Base-by-base conservation (phyloP, 2,113 vertebrate genomes). In the Bagarius yarrelli region DNA sequence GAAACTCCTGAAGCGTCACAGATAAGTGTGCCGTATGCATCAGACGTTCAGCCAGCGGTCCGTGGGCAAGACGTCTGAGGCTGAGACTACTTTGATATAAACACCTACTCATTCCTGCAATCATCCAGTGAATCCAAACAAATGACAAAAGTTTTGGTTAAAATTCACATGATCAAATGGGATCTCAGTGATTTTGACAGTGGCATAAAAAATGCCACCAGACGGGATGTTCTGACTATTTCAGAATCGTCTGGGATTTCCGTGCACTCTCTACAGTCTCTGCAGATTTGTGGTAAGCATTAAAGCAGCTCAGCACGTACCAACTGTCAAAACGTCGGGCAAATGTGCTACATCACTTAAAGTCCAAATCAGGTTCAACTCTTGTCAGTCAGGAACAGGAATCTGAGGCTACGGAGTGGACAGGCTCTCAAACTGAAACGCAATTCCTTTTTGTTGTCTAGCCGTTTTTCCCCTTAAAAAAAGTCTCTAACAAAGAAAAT, bases 221-320 rank as follows among this genome's bases (percentile, higher is more conserved):
- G 70, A 72, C n/a, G 16, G 27, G 47, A 16, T 53, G 44, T 16
- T 50, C 18, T 53, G 47, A 52, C 14, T 30, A 30, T 71, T 72
- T 32, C 40, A 50, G 44, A 70, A 70, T 50, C 67, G 50, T 27
- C 50, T 55, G 50, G 50, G 47, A 72, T 72, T 72, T 52, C 9
- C 44, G 18, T 25, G 11, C 18, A 32, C 27, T 47, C 44, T 47
- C 44, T 21, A 32, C 27, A 32, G 16, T 72, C n/a, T 30, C 44
- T 30, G 52, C 14, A 52, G 66, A 1, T 34, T 25, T 70, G n/a
- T 27, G 40, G 23, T 70, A n/a, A 70, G n/a, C 25, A 53, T 47
- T 52, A 72, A 18, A 50, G 44, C 44, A 71, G 15, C 25, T 72
- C 25, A 8, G 40, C 50, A n/a, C 3, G 1, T 18, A 52, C 8